Conservation (phyloP, 2,113 vertebrate species). For the Heliornis fulica region DNA sequence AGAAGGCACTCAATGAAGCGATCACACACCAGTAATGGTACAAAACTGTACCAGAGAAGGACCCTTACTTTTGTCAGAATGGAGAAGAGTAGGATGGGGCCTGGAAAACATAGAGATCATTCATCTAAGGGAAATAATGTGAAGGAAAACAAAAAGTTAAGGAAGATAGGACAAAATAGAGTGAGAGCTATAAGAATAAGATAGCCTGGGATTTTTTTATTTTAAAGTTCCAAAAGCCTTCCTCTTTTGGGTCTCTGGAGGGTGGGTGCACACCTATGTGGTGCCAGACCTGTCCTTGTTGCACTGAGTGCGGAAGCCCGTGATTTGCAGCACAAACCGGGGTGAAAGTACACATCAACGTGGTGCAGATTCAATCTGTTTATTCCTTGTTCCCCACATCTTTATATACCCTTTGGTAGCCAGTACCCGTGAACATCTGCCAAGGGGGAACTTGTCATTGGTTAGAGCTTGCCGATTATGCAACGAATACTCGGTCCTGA, state of each 20-base stretch:
- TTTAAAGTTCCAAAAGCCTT: not conserved
- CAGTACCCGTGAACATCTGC: too few species aligned
- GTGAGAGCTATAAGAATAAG: not conserved
- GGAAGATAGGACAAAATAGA: not conserved
- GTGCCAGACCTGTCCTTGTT: not conserved
- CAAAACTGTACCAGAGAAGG: not conserved
- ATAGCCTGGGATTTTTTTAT: not conserved
- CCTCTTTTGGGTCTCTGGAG: not conserved
- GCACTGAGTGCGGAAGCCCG: too few species aligned
- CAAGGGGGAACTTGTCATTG: too few species aligned
- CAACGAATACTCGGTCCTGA: too few species aligned
- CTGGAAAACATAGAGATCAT: not conserved
- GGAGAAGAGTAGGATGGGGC: not conserved
- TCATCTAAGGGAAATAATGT: not conserved
- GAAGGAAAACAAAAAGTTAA: not conserved
- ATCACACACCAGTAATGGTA: not conserved
- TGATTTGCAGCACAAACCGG: too few species aligned
- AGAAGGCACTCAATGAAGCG: not conserved
- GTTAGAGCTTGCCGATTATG: too few species aligned
- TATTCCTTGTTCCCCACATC: too few species aligned
- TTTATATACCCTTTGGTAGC: too few species aligned
- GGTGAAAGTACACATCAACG: too few species aligned
- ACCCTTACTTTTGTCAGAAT: not conserved
- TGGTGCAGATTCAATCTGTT: too few species aligned
- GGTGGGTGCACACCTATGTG: not conserved